phyloP scores from a whole-genome alignment of 2,113 vertebrate species.

The Nerophis ophidion region DNA sequence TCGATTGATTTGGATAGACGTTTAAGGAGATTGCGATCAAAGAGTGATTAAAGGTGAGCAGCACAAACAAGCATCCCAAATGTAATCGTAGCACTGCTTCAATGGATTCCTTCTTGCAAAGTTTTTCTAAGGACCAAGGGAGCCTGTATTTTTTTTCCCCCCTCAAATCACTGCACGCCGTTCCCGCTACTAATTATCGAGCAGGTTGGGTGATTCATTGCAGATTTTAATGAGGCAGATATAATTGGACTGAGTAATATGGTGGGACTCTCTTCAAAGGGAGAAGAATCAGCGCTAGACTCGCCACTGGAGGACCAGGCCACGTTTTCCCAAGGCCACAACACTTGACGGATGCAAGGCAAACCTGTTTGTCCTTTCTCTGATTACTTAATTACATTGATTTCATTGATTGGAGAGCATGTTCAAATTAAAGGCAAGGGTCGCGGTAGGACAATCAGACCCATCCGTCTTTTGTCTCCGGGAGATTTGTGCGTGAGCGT shows the following conservation, averaged over 20 bases:
- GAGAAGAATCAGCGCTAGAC: neutral
- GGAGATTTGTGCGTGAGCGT: neutral
- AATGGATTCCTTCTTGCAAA: slow-evolving; percentile 1
- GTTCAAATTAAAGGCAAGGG: neutral
- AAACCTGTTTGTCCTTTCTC: neutral
- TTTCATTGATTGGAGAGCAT: neutral
- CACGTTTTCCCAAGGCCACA: neutral
- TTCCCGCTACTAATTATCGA: neutral
- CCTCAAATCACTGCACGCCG: neutral
- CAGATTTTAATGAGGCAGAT: slow-evolving; percentile 7
- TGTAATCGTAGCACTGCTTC: slow-evolving; percentile 1
- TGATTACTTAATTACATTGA: slow-evolving; percentile 6
- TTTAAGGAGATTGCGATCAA: slow-evolving; percentile 2
- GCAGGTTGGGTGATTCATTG: slow-evolving; percentile 1
- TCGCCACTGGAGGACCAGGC: neutral
- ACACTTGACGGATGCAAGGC: too few species aligned
- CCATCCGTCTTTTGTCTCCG: too few species aligned
- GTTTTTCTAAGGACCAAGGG: neutral
- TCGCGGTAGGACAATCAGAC: neutral
- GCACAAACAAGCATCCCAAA: slow-evolving; percentile 7
- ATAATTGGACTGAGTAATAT: neutral
- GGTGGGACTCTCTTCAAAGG: slow-evolving; percentile 3
- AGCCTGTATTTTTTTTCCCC: neutral
- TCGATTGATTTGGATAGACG: neutral
- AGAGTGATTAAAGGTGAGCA: neutral